Percentiles rank a stretch among this genome's conserved stretches.
These are phyloP conservation scores for Anomalospiza imberbis DNA, from an alignment of 2,797 vertebrate genomes.

Conservation along the genomic window DNA sequence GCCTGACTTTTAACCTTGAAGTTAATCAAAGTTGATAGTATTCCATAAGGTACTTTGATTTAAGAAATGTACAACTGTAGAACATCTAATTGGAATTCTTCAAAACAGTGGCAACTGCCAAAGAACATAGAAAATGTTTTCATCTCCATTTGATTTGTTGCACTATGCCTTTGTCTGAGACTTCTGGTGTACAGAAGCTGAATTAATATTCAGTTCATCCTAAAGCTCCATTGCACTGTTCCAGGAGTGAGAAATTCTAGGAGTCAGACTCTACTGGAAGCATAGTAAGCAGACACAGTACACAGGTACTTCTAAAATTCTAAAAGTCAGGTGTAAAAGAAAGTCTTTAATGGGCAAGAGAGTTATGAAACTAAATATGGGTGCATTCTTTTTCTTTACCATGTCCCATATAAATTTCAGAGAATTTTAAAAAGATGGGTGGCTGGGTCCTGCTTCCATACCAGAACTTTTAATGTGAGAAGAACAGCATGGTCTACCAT, in stretches of 20 bases:
- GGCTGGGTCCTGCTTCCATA: not conserved
- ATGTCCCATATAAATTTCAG: not conserved
- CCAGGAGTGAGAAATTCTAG: not conserved
- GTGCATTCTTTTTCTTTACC: not conserved
- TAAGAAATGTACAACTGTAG: not conserved
- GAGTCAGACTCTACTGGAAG: not conserved
- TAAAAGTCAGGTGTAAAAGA: not conserved
- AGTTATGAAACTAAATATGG: not conserved
- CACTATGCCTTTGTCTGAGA: not conserved
- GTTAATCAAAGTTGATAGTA: not conserved
- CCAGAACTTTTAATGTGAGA: not conserved
- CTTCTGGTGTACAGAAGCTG: not conserved
- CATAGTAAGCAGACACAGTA: not conserved
- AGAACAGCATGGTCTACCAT: accelerated
- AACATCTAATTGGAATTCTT: not conserved
- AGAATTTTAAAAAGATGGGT: not conserved
- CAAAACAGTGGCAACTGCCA: not conserved
- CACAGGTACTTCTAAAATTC: not conserved
- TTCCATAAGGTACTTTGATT: not conserved
- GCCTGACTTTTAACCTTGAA: not conserved
- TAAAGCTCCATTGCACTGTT: not conserved
- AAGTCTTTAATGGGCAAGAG: not conserved
- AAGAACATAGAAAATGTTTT: not conserved
- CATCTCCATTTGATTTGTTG: not conserved
- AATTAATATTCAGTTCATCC: not conserved